These are phyloP conservation scores for Lepisosteus osseus DNA, from an alignment of 2,113 vertebrate genomes.

Conservation along the genomic window DNA sequence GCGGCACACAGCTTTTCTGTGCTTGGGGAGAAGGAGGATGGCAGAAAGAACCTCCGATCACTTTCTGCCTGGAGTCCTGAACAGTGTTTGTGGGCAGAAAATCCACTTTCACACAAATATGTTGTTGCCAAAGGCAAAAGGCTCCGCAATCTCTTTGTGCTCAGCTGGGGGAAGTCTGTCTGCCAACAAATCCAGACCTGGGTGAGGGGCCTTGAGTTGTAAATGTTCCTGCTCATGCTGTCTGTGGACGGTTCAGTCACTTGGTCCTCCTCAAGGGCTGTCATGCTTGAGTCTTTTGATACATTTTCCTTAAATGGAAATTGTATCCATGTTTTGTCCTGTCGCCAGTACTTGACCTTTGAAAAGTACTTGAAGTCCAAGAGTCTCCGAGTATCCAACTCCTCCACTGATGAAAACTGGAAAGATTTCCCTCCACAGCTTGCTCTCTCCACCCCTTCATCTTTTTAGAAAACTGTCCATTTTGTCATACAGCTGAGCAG, in stretches of 20 bases:
- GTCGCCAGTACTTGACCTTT: too few relatives aligned
- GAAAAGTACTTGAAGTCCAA: too few relatives aligned
- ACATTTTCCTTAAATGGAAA: too few relatives aligned
- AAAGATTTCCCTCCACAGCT: background rate
- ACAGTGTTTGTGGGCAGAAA: conserved; percentile 13
- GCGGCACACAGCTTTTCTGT: conserved; percentile 16
- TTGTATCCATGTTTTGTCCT: too few relatives aligned
- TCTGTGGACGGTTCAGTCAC: background rate
- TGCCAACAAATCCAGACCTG: conserved; percentile 1
- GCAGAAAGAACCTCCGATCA: conserved; percentile 1
- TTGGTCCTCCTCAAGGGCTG: too few relatives aligned
- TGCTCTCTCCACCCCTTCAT: background rate
- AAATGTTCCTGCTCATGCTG: background rate
- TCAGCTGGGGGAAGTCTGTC: conserved; percentile 8
- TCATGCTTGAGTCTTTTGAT: too few relatives aligned
- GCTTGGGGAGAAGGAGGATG: conserved; percentile 1
- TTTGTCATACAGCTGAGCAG: conserved; percentile 18
- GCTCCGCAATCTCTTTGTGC: conserved; percentile 10
- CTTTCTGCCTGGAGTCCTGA: conserved; percentile 11
- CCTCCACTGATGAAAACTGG: too few relatives aligned
- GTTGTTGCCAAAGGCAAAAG: conserved; percentile 7
- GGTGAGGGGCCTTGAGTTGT: background rate
- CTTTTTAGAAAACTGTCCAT: conserved; percentile 11
- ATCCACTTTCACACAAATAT: conserved; percentile 16
- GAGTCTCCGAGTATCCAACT: too few relatives aligned